Base-by-base conservation (phyloP, 2,888 invertebrate genomes). In the Callosobruchus maculatus region DNA sequence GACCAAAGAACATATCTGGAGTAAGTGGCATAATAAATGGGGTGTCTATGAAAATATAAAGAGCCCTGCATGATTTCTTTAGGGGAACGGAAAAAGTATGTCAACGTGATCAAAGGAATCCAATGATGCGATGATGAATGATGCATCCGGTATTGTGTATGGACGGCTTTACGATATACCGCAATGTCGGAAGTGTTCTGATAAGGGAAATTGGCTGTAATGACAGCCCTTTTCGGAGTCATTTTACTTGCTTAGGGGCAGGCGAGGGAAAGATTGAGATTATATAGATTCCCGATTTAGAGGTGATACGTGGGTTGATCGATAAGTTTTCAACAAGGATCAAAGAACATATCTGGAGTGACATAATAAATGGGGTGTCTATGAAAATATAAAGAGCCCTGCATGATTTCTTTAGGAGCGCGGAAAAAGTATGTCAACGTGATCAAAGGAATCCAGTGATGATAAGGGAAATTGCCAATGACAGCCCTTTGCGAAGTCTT, bases 1-100 rank as follows among this genome's bases (percentile, higher is more conserved):
- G n/a, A n/a, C 73, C 73, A 73, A 74, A 73, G 73, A 72, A 72
- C 21, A 20, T 70, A 70, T 74, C 70, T 72, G 22, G 21, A 49
- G 49, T 49, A 49, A 49, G 49, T 49, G 49, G 49, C 49, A 49
- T 49, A 49, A 49, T 49, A 49, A 49, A 49, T 49, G 49, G 49
- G 49, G 49, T 18, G 5, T 49, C 49, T 49, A 49, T 49, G 49
- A 49, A 49, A 49, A 49, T 49, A 49, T 49, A 49, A 49, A 49
- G 18, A 9, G 7, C 1, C 68, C 22, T 7, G 21, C 68, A 68
- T 68, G 7, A 26, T 26, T 70, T 70, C 70, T 70, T 70, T 26
- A 22, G 22, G 70, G 20, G 20, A 9, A 26, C 22, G 20, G 70
- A 21, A 70, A 70, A 70, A 70, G 70, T 70, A 30, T 70, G 70